A percentile compares a stretch with the other conserved stretches of the same genome.
These are phyloP conservation scores for Brachyptera putata DNA, from an alignment of 2,888 invertebrate species.

Conservation along the genomic window DNA sequence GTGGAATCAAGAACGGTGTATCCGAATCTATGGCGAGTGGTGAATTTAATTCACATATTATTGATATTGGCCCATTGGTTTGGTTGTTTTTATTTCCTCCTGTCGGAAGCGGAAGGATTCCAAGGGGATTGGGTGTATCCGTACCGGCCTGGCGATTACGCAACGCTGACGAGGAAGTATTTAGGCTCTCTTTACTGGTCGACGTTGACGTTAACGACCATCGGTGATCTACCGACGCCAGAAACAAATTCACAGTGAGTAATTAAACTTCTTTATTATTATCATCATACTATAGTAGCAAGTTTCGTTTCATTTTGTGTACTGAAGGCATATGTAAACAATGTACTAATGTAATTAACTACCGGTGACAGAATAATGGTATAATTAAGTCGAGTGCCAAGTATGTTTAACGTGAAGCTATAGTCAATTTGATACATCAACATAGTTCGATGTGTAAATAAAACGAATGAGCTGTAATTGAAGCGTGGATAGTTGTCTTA, in stretches of 20 bases:
- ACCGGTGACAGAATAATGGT: too few species aligned
- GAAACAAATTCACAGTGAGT: slow-evolving; percentile 97
- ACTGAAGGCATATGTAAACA: too few species aligned
- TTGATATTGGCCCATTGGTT: slow-evolving; percentile 96
- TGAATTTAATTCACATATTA: slow-evolving; percentile 91
- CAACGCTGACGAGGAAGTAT: slow-evolving; percentile 87
- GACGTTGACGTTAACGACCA: slow-evolving; percentile 90
- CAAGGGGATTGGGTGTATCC: slow-evolving; percentile 90
- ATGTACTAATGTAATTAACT: too few species aligned
- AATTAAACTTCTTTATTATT: slow-evolving; percentile 14
- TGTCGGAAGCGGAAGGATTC: slow-evolving; percentile 87
- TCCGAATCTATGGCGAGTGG: slow-evolving; percentile 93
- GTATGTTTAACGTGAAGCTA: too few species aligned
- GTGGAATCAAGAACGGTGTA: slow-evolving; percentile 93
- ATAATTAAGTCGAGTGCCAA: too few species aligned
- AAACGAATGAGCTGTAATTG: too few species aligned
- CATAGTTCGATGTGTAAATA: too few species aligned
- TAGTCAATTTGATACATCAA: too few species aligned
- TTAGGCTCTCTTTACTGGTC: slow-evolving; percentile 96
- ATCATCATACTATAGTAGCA: too few species aligned
- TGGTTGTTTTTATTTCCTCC: slow-evolving; percentile 93
- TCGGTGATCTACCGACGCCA: slow-evolving; percentile 92
- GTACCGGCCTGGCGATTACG: slow-evolving; percentile 81
- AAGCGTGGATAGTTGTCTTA: too few species aligned
- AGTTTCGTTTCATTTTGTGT: too few species aligned